Evolutionary conservation across 2,113 vertebrate genomes (phyloP).

Genomic region (Setophaga coronata): DNA sequence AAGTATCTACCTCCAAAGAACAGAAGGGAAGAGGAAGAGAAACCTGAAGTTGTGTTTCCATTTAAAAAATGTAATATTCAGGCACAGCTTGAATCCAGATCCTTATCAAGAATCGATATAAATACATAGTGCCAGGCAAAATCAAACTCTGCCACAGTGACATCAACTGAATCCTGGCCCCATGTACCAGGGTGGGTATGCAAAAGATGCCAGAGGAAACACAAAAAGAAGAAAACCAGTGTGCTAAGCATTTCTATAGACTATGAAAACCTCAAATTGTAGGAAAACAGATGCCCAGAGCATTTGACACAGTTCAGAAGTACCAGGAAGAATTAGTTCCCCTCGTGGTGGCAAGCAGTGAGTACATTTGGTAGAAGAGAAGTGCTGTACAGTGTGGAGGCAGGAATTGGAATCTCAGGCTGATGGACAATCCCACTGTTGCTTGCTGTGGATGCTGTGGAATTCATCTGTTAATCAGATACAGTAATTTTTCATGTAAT

Average conservation of each 20-base stretch:
- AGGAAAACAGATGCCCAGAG: background rate
- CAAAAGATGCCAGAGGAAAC: background rate
- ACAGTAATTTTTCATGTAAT: background rate
- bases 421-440: background rate
- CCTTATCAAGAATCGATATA: background rate
- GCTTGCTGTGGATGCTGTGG: background rate
- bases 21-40: background rate
- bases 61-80: accelerated
- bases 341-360: background rate
- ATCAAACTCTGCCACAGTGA: background rate
- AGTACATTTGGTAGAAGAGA: background rate
- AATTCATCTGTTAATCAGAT: background rate
- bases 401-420: background rate
- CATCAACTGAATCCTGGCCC: background rate
- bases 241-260: background rate
- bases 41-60: background rate
- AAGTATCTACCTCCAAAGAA: background rate
- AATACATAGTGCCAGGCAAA: background rate
- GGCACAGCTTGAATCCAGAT: background rate
- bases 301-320: background rate
- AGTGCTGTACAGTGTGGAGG: background rate
- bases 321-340: background rate
- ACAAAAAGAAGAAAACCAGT: background rate
- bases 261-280: background rate
- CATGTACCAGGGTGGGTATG: background rate